Percentiles rank a stretch among this genome's conserved stretches.
Conservation (phyloP, 2,797 vertebrate genomes). For the Esox lucius region DNA sequence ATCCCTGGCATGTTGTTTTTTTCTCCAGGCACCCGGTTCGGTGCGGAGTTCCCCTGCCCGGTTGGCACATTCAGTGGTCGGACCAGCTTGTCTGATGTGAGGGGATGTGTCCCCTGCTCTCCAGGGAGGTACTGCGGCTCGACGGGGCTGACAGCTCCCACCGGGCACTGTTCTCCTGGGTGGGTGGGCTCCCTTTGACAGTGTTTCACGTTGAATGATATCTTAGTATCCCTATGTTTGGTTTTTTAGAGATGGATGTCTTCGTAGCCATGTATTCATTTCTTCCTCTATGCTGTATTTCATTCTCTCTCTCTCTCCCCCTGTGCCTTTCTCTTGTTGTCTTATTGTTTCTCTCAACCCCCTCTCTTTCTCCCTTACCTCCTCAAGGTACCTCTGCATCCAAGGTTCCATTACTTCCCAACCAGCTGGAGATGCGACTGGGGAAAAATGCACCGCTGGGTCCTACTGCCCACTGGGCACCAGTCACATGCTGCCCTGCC, state of each 20-base stretch:
- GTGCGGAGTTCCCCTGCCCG: constrained; percentile 76
- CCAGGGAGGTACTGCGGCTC: constrained; percentile 77
- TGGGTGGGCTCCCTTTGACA: constrained; percentile 26
- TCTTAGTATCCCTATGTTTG: background rate
- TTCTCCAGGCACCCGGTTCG: constrained; percentile 68
- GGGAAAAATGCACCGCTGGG: constrained; percentile 71
- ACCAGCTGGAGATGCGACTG: constrained; percentile 66
- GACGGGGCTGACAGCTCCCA: constrained; percentile 69
- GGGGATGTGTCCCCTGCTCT: constrained; percentile 74
- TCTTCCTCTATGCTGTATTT: background rate
- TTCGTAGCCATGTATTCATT: constrained; percentile 28
- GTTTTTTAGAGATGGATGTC: background rate
- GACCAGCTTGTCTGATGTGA: constrained; percentile 67
- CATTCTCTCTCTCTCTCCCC: background rate
- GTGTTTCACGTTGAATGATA: background rate
- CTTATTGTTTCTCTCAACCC: background rate
- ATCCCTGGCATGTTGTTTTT: background rate
- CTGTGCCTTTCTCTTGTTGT: background rate
- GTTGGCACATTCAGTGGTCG: constrained; percentile 71
- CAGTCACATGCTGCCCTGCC: constrained; percentile 72
- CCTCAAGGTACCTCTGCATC: constrained; percentile 73
- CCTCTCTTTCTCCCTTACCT: constrained; percentile 24
- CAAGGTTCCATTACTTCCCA: constrained; percentile 67
- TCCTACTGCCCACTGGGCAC: constrained; percentile 76
- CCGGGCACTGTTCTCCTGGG: constrained; percentile 77